Conservation (phyloP, 2,113 vertebrate species). For the Bufo gargarizans region DNA sequence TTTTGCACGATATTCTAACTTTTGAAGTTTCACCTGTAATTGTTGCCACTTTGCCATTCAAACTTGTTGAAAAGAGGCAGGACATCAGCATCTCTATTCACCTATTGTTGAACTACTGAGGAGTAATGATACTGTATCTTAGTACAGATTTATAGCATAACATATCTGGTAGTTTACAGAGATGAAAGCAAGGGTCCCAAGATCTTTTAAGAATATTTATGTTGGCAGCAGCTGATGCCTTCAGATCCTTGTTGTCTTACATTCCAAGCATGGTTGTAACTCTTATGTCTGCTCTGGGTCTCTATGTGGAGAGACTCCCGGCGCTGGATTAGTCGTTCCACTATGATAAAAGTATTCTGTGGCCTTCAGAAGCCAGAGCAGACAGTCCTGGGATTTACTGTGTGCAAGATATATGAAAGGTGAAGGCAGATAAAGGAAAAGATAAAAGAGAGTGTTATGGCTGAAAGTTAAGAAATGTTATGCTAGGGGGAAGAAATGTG, state of each 20-base stretch:
- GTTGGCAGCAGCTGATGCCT: slow-evolving; percentile 41
- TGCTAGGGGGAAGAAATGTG: not conserved
- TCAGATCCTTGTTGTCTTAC: slow-evolving; percentile 20
- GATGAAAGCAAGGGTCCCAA: slow-evolving; percentile 18
- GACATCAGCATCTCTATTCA: not conserved
- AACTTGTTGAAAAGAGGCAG: not conserved
- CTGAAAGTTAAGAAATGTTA: slow-evolving; percentile 28
- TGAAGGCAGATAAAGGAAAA: slow-evolving; percentile 31
- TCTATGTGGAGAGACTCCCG: slow-evolving; percentile 16
- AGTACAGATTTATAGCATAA: not conserved
- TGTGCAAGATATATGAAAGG: slow-evolving; percentile 24
- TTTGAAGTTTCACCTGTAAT: too few relatives aligned
- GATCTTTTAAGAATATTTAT: slow-evolving; percentile 37
- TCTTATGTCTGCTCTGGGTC: slow-evolving; percentile 11
- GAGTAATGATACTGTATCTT: not conserved
- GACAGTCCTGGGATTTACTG: slow-evolving; percentile 15
- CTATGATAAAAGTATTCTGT: slow-evolving; percentile 33
- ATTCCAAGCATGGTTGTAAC: slow-evolving; percentile 45
- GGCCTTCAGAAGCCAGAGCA: slow-evolving; percentile 17
- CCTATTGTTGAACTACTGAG: not conserved
- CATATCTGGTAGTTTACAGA: not conserved
- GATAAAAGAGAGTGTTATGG: slow-evolving; percentile 48
- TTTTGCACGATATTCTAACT: too few relatives aligned
- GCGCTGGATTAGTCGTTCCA: slow-evolving; percentile 29
- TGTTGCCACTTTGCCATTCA: not conserved